These are phyloP conservation scores for Laticauda colubrina DNA, from an alignment of 2,113 vertebrate species.

Conservation along the genomic window DNA sequence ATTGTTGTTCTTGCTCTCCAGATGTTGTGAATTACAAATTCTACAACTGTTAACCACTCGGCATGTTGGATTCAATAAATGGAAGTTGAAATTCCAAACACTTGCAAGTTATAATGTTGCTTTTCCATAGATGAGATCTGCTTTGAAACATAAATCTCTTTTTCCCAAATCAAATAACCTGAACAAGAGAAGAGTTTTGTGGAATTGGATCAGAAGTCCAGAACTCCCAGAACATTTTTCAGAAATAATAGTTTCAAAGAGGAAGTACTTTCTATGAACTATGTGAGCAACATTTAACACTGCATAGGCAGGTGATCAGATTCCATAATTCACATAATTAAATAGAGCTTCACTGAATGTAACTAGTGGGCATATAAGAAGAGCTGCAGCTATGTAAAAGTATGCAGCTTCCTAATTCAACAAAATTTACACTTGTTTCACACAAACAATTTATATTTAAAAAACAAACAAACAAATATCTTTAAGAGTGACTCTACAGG, in stretches of 20 bases:
- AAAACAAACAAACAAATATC: not conserved
- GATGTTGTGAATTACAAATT: not conserved
- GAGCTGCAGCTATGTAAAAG: not conserved
- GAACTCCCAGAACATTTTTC: not conserved
- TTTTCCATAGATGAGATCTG: not conserved
- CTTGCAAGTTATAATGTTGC: not conserved
- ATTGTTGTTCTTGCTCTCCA: not conserved
- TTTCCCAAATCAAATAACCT: not conserved
- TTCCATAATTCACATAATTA: not conserved
- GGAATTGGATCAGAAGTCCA: not conserved
- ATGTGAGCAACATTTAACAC: not conserved
- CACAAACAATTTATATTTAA: not conserved
- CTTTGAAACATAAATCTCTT: not conserved
- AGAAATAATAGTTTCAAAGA: not conserved
- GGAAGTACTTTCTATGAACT: not conserved
- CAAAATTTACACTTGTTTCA: not conserved
- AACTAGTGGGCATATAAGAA: not conserved
- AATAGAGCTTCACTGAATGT: not conserved
- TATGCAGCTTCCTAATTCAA: not conserved
- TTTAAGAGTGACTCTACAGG: not conserved
- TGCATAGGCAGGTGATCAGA: not conserved
- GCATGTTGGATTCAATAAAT: not conserved
- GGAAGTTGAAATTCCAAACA: not conserved
- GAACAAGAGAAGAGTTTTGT: not conserved
- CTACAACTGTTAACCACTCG: not conserved